These are phyloP conservation scores for Plusia festucae DNA, from an alignment of 2,888 invertebrate species.

Conservation along the genomic window DNA sequence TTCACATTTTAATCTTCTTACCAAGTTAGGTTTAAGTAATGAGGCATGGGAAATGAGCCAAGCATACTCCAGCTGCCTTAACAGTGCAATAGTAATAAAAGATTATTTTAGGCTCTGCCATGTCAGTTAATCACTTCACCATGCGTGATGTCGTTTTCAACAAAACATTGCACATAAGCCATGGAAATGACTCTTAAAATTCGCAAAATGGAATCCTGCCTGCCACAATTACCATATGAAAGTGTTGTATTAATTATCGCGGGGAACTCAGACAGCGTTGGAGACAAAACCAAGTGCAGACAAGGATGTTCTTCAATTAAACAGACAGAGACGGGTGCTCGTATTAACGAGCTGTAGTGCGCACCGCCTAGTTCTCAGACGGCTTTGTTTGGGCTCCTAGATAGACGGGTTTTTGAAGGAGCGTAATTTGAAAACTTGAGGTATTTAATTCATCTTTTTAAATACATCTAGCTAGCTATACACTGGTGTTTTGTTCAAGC, in stretches of 20 bases:
- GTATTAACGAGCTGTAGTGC: constrained; percentile 50
- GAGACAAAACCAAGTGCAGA: constrained; percentile 47
- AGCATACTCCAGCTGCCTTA: too few relatives aligned
- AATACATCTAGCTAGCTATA: too few relatives aligned
- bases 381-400: constrained; percentile 36
- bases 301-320: constrained; percentile 58
- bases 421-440: constrained; percentile 6
- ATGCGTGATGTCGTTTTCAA: neutral
- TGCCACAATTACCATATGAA: constrained; percentile 46
- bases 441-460: neutral
- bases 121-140: neutral
- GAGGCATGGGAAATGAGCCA: too few relatives aligned
- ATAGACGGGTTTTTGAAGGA: constrained; percentile 21
- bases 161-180: too few relatives aligned
- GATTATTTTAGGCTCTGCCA: neutral
- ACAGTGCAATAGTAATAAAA: too few relatives aligned
- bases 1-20: too few relatives aligned
- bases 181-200: too few relatives aligned
- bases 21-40: too few relatives aligned
- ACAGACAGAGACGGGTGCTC: constrained; percentile 44
- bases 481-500: neutral
- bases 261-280: constrained; percentile 11
- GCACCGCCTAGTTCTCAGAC: constrained; percentile 35
- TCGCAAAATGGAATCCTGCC: constrained; percentile 23
- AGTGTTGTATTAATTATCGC: constrained; percentile 52